Evolutionary conservation across 2,797 vertebrate genomes (phyloP).

Genomic region (Lacerta bilineata): DNA sequence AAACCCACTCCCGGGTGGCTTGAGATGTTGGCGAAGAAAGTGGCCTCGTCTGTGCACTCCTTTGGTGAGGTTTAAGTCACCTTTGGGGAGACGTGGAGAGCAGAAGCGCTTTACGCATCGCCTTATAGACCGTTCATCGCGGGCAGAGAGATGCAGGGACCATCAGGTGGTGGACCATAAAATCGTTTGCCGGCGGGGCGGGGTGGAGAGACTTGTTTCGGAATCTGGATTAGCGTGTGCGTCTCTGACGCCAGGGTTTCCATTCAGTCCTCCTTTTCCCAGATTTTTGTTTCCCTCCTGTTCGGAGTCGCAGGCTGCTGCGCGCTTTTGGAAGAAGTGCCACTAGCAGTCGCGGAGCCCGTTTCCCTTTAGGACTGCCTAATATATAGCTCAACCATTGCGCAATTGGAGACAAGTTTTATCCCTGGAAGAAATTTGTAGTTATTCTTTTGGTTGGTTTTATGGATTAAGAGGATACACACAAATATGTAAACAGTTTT

Average conservation of each 20-base stretch:
- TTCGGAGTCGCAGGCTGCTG: too few relatives aligned
- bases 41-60: too few relatives aligned
- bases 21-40: not conserved
- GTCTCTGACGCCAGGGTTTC: conserved; percentile 42
- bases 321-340: not conserved
- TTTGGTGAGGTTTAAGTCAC: not conserved
- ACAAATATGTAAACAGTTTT: not conserved
- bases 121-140: not conserved
- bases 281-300: conserved; percentile 26
- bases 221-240: conserved; percentile 37
- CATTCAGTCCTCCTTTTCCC: conserved; percentile 41
- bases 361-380: not conserved
- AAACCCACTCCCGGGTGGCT: not conserved
- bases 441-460: not conserved
- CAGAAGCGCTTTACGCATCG: not conserved
- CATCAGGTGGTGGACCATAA: conserved; percentile 43
- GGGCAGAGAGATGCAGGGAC: conserved; percentile 31
- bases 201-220: not conserved
- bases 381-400: not conserved
- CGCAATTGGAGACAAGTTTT: too few relatives aligned
- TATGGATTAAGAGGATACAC: not conserved
- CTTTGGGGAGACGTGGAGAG: not conserved
- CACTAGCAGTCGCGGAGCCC: not conserved
- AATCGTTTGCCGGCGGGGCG: conserved; percentile 13
- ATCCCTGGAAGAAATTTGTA: not conserved